Conservation (phyloP, 2,113 vertebrate genomes). For the Choloepus hoffmanni region DNA sequence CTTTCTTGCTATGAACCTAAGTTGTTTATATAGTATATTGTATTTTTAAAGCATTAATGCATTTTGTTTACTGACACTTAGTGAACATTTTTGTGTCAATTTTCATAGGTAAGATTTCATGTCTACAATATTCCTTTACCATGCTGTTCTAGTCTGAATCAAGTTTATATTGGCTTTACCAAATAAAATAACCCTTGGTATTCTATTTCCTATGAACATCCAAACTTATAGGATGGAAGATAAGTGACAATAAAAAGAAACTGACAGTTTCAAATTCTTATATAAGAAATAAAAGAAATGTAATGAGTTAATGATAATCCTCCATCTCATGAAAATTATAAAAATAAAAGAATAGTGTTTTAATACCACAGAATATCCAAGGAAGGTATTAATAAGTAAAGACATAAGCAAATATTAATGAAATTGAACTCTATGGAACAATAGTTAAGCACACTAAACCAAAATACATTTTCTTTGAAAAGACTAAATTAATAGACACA, state of each 20-base stretch:
- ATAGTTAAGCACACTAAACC: neutral
- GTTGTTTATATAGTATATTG: neutral
- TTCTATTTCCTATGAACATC: neutral
- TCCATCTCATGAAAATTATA: neutral
- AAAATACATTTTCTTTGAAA: neutral
- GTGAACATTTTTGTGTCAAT: neutral
- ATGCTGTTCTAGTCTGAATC: neutral
- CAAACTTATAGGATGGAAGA: neutral
- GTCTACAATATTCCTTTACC: neutral
- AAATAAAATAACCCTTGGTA: neutral
- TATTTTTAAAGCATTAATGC: neutral
- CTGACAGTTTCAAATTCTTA: neutral
- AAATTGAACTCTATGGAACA: neutral
- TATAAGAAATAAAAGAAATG: neutral
- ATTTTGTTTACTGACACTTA: neutral
- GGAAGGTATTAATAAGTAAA: neutral
- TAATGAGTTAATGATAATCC: neutral
- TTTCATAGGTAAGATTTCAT: neutral
- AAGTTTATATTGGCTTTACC: neutral
- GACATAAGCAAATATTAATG: neutral
- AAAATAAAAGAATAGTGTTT: neutral
- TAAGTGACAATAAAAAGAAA: neutral
- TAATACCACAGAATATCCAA: neutral
- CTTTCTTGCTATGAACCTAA: neutral
- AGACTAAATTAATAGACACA: neutral